Conservation (phyloP, 1,140 invertebrate species). For the Drosophila jambulina region DNA sequence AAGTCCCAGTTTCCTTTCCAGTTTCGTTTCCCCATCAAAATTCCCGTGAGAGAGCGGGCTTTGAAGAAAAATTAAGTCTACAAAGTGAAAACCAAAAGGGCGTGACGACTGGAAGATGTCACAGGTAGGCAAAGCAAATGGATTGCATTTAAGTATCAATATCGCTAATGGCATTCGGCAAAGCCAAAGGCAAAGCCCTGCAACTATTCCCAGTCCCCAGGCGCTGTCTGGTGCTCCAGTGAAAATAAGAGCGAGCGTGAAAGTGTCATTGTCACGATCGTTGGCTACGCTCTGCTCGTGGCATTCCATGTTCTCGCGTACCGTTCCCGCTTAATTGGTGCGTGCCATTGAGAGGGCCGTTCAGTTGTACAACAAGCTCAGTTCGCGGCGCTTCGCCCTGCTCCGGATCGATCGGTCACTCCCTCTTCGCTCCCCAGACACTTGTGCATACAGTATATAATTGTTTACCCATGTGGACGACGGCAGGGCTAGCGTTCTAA, state of each 20-base stretch:
- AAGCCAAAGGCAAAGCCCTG: conserved; percentile 28
- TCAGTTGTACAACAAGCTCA: conserved; percentile 56
- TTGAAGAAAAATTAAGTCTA: conserved; percentile 1
- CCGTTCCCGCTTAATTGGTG: conserved; percentile 66
- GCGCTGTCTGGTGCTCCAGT: conserved; percentile 37
- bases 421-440: conserved; percentile 20
- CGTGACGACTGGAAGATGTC: conserved; percentile 62
- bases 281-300: conserved; percentile 12
- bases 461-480: conserved; percentile 40
- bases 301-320: conserved; percentile 27
- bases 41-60: conserved; percentile 7
- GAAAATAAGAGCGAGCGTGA: conserved; percentile 71
- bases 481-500: conserved; percentile 5
- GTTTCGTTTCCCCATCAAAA: neutral
- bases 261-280: conserved; percentile 63
- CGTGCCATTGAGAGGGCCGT: conserved; percentile 37
- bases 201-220: conserved; percentile 2
- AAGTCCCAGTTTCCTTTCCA: neutral
- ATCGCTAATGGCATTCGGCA: conserved; percentile 30
- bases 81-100: conserved; percentile 27
- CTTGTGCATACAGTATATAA: conserved; percentile 44
- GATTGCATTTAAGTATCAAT: conserved; percentile 47
- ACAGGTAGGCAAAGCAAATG: conserved; percentile 59
- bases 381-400: conserved; percentile 40
- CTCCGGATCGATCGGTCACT: conserved; percentile 14